phyloP scores from a whole-genome alignment of 2,797 vertebrate genomes.

The Sebastiscus albofasciatus region DNA sequence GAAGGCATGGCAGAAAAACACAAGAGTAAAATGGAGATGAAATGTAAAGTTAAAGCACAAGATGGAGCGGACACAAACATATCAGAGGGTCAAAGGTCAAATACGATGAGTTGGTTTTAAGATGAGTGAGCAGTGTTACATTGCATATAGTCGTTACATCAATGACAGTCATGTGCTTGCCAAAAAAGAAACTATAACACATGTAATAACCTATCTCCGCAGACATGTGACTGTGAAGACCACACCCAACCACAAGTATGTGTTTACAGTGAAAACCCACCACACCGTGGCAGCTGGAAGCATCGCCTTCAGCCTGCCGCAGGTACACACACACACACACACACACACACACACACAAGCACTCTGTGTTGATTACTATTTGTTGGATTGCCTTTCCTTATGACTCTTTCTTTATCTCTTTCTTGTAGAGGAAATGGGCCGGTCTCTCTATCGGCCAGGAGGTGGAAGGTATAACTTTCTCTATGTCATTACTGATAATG shows the following conservation, averaged over 20 bases:
- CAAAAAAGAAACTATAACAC: neutral
- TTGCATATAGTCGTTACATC: neutral
- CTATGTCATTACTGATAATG: neutral
- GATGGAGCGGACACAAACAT: neutral
- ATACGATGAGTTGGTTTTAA: too few relatives aligned
- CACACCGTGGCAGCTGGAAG: conserved; percentile 89
- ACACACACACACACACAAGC: neutral
- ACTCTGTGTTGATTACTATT: rapidly evolving
- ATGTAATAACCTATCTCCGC: conserved; percentile 7
- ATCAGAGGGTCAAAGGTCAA: rapidly evolving
- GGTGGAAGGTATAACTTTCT: conserved; percentile 88
- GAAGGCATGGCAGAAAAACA: neutral
- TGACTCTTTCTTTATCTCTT: conserved; percentile 10
- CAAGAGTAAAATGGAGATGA: neutral
- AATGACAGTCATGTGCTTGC: neutral
- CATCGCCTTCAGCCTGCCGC: conserved; percentile 96
- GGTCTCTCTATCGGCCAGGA: conserved; percentile 97
- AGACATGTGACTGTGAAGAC: conserved; percentile 96
- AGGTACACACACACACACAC: conserved; percentile 80
- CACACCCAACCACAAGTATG: conserved; percentile 92
- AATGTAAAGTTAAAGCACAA: neutral
- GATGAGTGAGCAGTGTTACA: neutral
- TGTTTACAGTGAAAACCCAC: conserved; percentile 92
- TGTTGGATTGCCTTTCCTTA: neutral
- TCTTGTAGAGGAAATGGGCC: conserved; percentile 94